Evolutionary conservation across 2,113 vertebrate genomes (phyloP).

Genomic region (Cisticola juncidis): DNA sequence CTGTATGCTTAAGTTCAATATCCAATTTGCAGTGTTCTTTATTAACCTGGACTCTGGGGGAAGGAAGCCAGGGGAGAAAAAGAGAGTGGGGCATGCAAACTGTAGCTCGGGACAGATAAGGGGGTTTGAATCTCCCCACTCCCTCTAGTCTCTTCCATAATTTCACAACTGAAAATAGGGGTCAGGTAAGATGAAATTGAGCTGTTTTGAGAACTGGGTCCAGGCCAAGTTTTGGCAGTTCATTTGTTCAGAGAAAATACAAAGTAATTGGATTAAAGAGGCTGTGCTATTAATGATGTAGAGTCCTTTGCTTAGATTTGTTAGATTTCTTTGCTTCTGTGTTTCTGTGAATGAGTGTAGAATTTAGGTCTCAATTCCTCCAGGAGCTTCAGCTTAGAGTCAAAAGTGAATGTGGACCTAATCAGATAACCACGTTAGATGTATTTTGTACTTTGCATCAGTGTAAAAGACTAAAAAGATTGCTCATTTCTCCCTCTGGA

Average conservation of each 20-base stretch:
- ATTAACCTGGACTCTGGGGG: neutral
- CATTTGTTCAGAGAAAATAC: constrained; percentile 35
- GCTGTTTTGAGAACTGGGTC: neutral
- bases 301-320: neutral
- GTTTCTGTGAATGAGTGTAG: neutral
- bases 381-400: neutral
- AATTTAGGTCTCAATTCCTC: neutral
- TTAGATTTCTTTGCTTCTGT: neutral
- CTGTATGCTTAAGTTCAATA: neutral
- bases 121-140: neutral
- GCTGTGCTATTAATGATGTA: neutral
- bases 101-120: neutral
- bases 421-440: neutral
- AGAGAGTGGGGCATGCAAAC: neutral
- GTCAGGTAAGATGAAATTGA: neutral
- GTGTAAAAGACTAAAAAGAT: neutral
- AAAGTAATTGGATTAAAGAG: constrained; percentile 40
- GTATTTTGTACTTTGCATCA: neutral
- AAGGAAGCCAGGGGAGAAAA: neutral
- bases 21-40: neutral
- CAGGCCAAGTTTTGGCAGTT: constrained; percentile 7
- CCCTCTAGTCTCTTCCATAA: neutral
- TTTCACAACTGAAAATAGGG: neutral
- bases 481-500: neutral
- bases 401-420: neutral